Conservation (phyloP, 2,888 invertebrate species). For the Himalopsyche tibetana region DNA sequence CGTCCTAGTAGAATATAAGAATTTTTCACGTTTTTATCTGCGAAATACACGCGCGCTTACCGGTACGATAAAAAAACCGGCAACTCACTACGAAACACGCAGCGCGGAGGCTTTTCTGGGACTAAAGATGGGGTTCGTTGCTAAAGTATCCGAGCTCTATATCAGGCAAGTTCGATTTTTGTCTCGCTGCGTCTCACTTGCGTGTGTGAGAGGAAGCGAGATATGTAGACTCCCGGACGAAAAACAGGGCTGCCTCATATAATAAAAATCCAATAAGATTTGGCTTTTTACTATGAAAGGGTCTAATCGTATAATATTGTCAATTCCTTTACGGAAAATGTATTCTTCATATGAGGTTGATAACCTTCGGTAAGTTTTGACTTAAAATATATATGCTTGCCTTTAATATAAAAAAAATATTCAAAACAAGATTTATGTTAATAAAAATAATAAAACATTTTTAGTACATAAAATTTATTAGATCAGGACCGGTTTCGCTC, state of each 20-base stretch:
- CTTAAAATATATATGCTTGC: too few species aligned
- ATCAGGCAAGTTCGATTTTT: slow-evolving; percentile 59
- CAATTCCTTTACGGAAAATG: too few species aligned
- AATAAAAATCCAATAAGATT: slow-evolving; percentile 32
- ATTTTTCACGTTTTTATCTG: slow-evolving; percentile 45
- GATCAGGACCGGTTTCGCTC: too few species aligned
- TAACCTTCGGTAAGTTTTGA: too few species aligned
- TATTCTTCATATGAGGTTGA: too few species aligned
- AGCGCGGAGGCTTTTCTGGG: slow-evolving; percentile 48
- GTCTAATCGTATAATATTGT: too few species aligned
- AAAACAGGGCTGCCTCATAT: slow-evolving; percentile 55
- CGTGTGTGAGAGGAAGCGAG: slow-evolving; percentile 52
- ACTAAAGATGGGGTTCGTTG: slow-evolving; percentile 53
- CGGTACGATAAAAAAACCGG: slow-evolving; percentile 28
- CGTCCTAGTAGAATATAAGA: background rate
- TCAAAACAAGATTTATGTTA: too few species aligned
- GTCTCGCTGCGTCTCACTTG: slow-evolving; percentile 55
- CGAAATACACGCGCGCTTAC: slow-evolving; percentile 46
- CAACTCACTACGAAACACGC: slow-evolving; percentile 36
- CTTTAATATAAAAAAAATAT: too few species aligned
- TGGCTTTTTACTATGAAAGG: background rate
- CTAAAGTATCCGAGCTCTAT: slow-evolving; percentile 46
- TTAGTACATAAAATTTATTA: too few species aligned
- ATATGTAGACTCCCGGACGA: slow-evolving; percentile 60
- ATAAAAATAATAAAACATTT: too few species aligned